These are phyloP conservation scores for Halcyon smyrnensis DNA, from an alignment of 2,797 vertebrate genomes.

Conservation along the genomic window DNA sequence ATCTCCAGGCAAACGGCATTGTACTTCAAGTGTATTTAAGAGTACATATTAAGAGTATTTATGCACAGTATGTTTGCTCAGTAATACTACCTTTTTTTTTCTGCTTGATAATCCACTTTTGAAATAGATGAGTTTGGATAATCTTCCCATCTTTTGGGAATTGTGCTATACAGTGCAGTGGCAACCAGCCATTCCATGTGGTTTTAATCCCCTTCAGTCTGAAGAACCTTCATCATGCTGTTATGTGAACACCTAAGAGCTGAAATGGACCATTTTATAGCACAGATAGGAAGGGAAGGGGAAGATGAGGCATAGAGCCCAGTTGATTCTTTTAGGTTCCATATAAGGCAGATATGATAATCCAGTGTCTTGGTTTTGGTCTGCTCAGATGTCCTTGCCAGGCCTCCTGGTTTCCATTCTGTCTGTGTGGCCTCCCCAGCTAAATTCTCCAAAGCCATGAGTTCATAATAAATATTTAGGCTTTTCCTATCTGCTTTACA, in stretches of 20 bases:
- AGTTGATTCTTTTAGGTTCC: neutral
- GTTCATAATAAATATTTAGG: neutral
- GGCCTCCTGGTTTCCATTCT: neutral
- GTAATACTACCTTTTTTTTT: neutral
- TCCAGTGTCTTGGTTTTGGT: neutral
- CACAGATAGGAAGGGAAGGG: neutral
- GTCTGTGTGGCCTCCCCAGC: neutral
- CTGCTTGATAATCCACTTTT: neutral
- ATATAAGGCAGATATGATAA: neutral
- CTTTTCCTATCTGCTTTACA: neutral
- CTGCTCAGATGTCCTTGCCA: neutral
- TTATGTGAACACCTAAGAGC: neutral
- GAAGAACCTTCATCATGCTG: neutral
- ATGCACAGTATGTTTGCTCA: neutral
- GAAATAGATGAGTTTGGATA: neutral
- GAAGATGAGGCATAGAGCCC: neutral
- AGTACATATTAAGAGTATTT: neutral
- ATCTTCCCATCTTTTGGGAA: neutral
- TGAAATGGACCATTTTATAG: neutral
- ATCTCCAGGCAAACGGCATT: neutral
- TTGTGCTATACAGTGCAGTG: neutral
- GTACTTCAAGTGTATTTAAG: neutral
- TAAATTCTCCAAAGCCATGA: neutral
- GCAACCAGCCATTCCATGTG: constrained; percentile 10
- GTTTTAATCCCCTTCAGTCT: neutral